Evolutionary conservation across 2,797 vertebrate species (phyloP).

Genomic region (Acestrorhynchus altus): DNA sequence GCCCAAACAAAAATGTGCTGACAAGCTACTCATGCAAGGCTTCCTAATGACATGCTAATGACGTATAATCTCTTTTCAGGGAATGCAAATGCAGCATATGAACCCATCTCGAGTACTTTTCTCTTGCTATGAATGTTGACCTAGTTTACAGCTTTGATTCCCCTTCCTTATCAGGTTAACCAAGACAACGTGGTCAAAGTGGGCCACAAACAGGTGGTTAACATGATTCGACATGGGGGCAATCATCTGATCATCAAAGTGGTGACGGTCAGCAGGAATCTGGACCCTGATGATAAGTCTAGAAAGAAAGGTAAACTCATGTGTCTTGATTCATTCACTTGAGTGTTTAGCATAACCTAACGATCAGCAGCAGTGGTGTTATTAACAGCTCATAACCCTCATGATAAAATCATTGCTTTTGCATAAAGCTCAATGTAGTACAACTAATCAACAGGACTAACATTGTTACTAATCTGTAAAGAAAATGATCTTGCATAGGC

Average conservation of each 20-base stretch:
- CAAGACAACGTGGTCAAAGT: slow-evolving; percentile 91
- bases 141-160: background rate
- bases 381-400: slow-evolving; percentile 14
- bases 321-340: background rate
- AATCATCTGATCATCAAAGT: slow-evolving; percentile 89
- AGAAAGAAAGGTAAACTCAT: slow-evolving; percentile 85
- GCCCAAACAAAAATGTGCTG: background rate
- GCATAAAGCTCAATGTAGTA: slow-evolving; percentile 39
- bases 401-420: slow-evolving; percentile 40
- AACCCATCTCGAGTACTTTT: background rate
- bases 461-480: slow-evolving; percentile 3
- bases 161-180: slow-evolving; percentile 78
- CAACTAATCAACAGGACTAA: slow-evolving; percentile 39
- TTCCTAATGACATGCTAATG: background rate
- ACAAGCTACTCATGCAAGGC: background rate
- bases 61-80: background rate
- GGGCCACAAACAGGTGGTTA: slow-evolving; percentile 90
- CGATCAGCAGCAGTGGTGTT: background rate
- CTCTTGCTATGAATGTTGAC: background rate
- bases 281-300: slow-evolving; percentile 88
- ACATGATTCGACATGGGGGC: slow-evolving; percentile 89
- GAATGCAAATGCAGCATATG: background rate
- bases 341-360: background rate
- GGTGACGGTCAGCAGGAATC: slow-evolving; percentile 88
- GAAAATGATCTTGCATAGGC: background rate